Conservation (phyloP, 2,888 invertebrate species). For the Rhorus exstirpatorius region DNA sequence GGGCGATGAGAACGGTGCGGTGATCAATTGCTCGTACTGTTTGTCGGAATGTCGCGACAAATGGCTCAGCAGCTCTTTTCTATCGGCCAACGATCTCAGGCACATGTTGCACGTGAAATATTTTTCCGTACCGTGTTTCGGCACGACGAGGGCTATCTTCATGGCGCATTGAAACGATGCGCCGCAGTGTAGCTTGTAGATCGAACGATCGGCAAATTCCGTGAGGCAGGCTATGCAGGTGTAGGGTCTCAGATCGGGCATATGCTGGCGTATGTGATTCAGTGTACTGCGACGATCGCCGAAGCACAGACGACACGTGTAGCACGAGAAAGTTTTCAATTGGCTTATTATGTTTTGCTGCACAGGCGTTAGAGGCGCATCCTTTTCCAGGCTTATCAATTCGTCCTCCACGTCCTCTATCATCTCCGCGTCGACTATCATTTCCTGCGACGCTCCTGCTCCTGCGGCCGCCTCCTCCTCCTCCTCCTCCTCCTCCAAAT, state of each 20-base stretch:
- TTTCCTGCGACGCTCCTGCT: too few relatives aligned
- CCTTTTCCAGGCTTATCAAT: constrained; percentile 78
- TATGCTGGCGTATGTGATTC: constrained; percentile 83
- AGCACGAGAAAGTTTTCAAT: constrained; percentile 84
- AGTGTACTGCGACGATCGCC: constrained; percentile 81
- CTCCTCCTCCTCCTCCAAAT: constrained; percentile 68
- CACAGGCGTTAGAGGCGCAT: constrained; percentile 81
- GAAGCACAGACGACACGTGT: constrained; percentile 80
- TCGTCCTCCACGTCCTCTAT: constrained; percentile 79
- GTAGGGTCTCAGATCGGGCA: constrained; percentile 82
- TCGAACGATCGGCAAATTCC: constrained; percentile 81
- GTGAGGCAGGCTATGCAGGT: constrained; percentile 84
- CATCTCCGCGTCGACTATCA: constrained; percentile 13
- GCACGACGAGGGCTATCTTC: constrained; percentile 85
- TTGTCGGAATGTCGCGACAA: constrained; percentile 81
- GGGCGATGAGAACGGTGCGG: constrained; percentile 71
- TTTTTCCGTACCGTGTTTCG: constrained; percentile 81
- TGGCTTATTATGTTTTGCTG: constrained; percentile 84
- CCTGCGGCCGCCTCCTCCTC: constrained; percentile 71
- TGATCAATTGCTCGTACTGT: constrained; percentile 77
- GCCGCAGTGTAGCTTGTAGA: constrained; percentile 83
- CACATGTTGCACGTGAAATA: constrained; percentile 85
- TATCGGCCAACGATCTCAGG: constrained; percentile 78
- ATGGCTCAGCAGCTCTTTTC: constrained; percentile 82
- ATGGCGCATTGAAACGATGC: constrained; percentile 87